phyloP scores from a whole-genome alignment of 1,140 invertebrate species.

The Hylyphantes graminicola region DNA sequence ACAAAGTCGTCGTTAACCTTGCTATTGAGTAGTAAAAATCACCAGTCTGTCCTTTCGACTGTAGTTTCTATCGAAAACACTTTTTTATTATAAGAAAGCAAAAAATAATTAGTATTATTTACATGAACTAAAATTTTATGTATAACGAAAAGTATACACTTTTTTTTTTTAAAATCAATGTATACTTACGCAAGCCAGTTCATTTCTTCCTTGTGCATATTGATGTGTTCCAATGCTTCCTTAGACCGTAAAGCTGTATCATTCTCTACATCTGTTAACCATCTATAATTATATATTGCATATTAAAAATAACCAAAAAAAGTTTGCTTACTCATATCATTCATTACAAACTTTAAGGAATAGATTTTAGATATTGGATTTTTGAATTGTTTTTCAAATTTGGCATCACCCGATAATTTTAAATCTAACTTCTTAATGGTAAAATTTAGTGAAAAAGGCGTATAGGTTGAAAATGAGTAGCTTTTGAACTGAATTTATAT shows the following conservation, averaged over 20 bases:
- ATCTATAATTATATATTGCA: slow-evolving; percentile 3
- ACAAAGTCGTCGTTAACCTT: too few species aligned
- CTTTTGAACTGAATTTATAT: too few species aligned
- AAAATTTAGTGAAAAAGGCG: too few species aligned
- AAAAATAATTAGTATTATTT: neutral
- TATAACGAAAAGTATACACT: neutral
- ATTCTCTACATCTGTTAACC: slow-evolving; percentile 4
- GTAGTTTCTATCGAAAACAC: neutral
- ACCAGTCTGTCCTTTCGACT: neutral
- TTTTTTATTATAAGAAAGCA: neutral
- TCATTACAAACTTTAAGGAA: neutral
- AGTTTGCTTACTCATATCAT: neutral
- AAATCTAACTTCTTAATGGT: too few species aligned
- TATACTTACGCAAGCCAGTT: slow-evolving; percentile 7
- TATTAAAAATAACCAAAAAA: neutral
- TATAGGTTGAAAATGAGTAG: too few species aligned
- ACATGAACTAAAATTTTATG: neutral
- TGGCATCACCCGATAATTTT: too few species aligned
- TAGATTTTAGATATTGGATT: neutral
- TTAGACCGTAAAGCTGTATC: neutral
- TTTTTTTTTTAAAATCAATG: neutral
- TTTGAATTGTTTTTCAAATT: too few species aligned
- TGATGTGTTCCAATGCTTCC: neutral
- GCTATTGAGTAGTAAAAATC: neutral
- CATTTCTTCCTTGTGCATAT: neutral